These are phyloP conservation scores for Eledone cirrhosa DNA, from an alignment of 2,888 invertebrate species.

Conservation along the genomic window DNA sequence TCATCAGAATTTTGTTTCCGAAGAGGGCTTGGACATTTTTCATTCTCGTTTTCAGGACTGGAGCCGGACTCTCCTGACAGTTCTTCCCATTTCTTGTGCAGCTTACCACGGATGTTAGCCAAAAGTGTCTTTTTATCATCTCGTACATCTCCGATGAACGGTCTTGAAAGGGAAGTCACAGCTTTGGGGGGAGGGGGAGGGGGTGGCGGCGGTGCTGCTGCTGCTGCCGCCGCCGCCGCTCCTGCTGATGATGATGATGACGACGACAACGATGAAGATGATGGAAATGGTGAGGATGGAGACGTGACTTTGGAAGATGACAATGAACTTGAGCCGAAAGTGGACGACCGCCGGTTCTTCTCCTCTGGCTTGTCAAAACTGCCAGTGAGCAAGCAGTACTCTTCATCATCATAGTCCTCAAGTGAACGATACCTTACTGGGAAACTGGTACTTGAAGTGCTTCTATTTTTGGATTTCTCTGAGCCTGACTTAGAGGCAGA, in stretches of 20 bases:
- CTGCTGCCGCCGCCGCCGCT: background rate
- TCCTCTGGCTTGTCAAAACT: constrained; percentile 46
- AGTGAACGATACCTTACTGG: constrained; percentile 52
- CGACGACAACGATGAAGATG: background rate
- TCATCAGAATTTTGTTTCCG: constrained; percentile 26
- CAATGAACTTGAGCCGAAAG: background rate
- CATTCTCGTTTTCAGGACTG: constrained; percentile 39
- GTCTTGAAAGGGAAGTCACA: background rate
- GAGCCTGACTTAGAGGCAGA: constrained; percentile 33
- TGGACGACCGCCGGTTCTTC: background rate
- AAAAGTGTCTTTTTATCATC: constrained; percentile 38
- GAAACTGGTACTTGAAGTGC: constrained; percentile 24
- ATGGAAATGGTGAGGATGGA: background rate
- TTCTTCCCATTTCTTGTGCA: constrained; percentile 52
- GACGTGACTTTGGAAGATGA: background rate
- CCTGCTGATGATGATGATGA: background rate
- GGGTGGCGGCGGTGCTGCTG: background rate
- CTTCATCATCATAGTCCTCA: constrained; percentile 54
- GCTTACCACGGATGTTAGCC: constrained; percentile 42
- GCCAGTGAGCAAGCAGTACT: constrained; percentile 49
- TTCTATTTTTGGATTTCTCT: constrained; percentile 19
- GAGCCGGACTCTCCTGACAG: constrained; percentile 45
- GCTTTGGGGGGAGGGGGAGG: constrained; percentile 2
- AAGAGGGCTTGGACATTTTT: constrained; percentile 30
- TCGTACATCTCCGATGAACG: background rate